phyloP scores from a whole-genome alignment of 2,888 invertebrate species.

The Empis stercorea region DNA sequence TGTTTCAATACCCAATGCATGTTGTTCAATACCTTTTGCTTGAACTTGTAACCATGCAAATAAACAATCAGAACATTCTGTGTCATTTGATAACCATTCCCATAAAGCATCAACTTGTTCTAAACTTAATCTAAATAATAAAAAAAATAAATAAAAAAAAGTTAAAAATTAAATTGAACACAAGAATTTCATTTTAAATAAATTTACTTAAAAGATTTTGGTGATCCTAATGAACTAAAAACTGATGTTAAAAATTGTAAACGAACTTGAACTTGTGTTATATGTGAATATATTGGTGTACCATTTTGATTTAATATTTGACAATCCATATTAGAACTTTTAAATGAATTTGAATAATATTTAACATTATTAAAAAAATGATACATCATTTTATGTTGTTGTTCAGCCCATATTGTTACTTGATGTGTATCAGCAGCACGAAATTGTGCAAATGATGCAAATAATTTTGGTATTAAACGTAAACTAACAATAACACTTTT shows the following conservation, averaged over 20 bases:
- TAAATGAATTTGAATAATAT: constrained; percentile 46
- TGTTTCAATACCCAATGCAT: constrained; percentile 78
- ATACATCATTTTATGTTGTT: constrained; percentile 84
- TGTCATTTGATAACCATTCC: constrained; percentile 78
- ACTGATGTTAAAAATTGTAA: constrained; percentile 85
- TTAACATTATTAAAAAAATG: constrained; percentile 81
- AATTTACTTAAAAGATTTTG: constrained; percentile 65
- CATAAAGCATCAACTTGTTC: constrained; percentile 86
- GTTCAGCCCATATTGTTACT: constrained; percentile 85
- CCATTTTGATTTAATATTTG: constrained; percentile 25
- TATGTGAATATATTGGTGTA: constrained; percentile 51
- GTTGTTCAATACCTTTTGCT: constrained; percentile 82
- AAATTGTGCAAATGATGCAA: constrained; percentile 83
- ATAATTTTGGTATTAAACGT: constrained; percentile 73
- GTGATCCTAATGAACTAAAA: constrained; percentile 80
- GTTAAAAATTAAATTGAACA: not conserved
- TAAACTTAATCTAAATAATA: constrained; percentile 51
- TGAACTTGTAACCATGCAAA: constrained; percentile 90
- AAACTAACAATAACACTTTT: constrained; percentile 84
- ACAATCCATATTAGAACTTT: constrained; percentile 16
- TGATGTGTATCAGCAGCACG: constrained; percentile 77
- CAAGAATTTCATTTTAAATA: no score
- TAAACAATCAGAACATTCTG: constrained; percentile 79
- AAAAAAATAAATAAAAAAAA: not conserved
- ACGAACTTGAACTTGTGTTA: constrained; percentile 82